Conservation (phyloP, 23 tunicate genomes). For the Diplosoma virens region DNA sequence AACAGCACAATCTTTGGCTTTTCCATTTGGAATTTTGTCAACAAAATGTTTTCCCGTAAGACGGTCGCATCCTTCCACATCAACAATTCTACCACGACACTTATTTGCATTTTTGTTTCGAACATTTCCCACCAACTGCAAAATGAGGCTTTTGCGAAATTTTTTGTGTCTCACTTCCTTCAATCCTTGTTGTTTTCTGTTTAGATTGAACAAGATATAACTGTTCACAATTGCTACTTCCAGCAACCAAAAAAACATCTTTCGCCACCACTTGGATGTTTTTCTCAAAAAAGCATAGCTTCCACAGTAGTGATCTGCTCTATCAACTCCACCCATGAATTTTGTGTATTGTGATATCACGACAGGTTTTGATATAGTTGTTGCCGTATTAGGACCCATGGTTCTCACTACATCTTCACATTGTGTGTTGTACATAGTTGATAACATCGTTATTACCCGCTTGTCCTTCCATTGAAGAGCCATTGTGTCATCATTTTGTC, state of each 20-base stretch:
- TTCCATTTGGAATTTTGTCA: background rate
- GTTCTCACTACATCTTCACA: background rate
- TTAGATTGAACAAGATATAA: conserved; percentile 5
- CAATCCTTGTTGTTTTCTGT: conserved; percentile 5
- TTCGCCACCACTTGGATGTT: conserved; percentile 3
- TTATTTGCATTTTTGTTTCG: conserved; percentile 4
- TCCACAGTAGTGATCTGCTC: conserved; percentile 21
- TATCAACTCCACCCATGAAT: conserved; percentile 9
- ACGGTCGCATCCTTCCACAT: background rate
- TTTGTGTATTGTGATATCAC: conserved; percentile 22
- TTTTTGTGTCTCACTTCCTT: background rate
- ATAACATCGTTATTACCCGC: conserved; percentile 12
- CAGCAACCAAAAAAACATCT: conserved; percentile 11
- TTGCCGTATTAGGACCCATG: background rate
- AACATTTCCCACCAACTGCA: conserved; percentile 4
- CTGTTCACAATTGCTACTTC: conserved; percentile 20
- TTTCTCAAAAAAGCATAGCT: conserved; percentile 11
- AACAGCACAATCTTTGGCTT: conserved; percentile 15
- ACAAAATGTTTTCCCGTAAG: background rate
- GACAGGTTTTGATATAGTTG: conserved; percentile 7
- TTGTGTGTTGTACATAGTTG: background rate
- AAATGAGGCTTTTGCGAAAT: background rate
- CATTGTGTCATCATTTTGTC: conserved; percentile 5
- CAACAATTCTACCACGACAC: background rate
- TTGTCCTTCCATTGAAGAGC: conserved; percentile 27